These are phyloP conservation scores for Austrofundulus limnaeus DNA, from an alignment of 2,113 vertebrate genomes.

Conservation along the genomic window DNA sequence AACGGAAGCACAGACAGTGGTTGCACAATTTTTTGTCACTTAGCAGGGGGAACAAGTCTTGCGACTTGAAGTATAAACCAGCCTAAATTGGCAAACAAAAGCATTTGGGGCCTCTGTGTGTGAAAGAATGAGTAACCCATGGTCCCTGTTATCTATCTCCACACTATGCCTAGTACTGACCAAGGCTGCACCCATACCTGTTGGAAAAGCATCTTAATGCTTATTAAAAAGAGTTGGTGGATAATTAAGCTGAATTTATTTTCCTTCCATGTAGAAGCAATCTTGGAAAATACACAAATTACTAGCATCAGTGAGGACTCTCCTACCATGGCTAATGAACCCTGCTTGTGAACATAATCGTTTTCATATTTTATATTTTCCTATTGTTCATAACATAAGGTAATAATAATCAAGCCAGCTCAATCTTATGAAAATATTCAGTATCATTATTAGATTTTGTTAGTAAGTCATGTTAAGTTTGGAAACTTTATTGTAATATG, in stretches of 20 bases:
- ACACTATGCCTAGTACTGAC: slow-evolving; percentile 23
- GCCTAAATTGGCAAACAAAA: slow-evolving; percentile 58
- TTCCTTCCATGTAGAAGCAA: slow-evolving; percentile 25
- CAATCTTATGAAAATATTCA: no score
- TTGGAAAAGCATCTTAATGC: slow-evolving; percentile 60
- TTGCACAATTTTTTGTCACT: no score
- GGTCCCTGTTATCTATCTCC: slow-evolving; percentile 32
- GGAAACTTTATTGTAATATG: no score
- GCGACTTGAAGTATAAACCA: no score
- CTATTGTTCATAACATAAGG: slow-evolving; percentile 31
- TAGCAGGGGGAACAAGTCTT: no score
- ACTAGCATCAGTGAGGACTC: background rate
- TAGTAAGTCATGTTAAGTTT: no score
- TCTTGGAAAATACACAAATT: slow-evolving; percentile 8
- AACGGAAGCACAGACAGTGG: no score
- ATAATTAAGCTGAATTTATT: slow-evolving; percentile 49
- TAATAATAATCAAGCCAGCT: slow-evolving; percentile 30
- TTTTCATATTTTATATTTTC: slow-evolving; percentile 17
- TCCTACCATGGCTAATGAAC: slow-evolving; percentile 32
- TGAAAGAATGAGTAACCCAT: slow-evolving; percentile 28
- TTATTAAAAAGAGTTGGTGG: slow-evolving; percentile 34
- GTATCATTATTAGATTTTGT: no score
- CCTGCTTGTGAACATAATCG: slow-evolving; percentile 20
- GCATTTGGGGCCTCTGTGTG: slow-evolving; percentile 41
- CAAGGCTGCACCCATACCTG: slow-evolving; percentile 26